phyloP scores from a whole-genome alignment of 2,113 vertebrate species.

The Suncus etruscus region DNA sequence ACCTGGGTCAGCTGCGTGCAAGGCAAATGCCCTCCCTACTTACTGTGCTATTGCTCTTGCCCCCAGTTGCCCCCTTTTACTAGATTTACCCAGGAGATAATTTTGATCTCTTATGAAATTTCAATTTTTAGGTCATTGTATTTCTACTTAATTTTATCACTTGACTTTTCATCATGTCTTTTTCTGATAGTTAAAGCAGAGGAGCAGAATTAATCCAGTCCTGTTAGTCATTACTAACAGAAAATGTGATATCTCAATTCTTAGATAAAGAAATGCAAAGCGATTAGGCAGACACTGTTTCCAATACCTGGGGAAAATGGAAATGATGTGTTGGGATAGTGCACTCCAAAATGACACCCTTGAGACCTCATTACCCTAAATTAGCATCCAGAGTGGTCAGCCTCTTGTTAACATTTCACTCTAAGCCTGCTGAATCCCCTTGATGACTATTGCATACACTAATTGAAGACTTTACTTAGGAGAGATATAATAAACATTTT shows the following conservation, averaged over 20 bases:
- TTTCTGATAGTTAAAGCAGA: not conserved
- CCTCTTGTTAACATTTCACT: constrained; percentile 61
- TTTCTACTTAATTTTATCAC: constrained; percentile 43
- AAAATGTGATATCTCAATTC: not conserved
- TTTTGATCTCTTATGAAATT: constrained; percentile 33
- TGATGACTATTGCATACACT: constrained; percentile 48
- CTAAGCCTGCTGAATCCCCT: constrained; percentile 61
- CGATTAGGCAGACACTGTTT: not conserved
- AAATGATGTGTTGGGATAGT: not conserved
- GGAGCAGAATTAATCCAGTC: not conserved
- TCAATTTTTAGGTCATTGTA: not conserved
- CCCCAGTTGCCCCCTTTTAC: not conserved
- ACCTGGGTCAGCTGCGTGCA: too few species aligned
- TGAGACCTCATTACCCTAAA: constrained; percentile 17
- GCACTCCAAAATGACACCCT: not conserved
- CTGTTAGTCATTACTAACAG: not conserved
- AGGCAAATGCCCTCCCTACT: too few species aligned
- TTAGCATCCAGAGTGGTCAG: constrained; percentile 57
- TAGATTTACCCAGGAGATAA: not conserved
- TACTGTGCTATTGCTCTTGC: too few species aligned
- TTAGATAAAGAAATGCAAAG: constrained; percentile 38
- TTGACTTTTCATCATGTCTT: not conserved
- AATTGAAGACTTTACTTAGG: constrained; percentile 65
- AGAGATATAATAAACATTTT: constrained; percentile 59
- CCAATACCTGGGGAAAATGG: not conserved